These are phyloP conservation scores for Danio choprae DNA, from an alignment of 2,797 vertebrate genomes.

Conservation along the genomic window DNA sequence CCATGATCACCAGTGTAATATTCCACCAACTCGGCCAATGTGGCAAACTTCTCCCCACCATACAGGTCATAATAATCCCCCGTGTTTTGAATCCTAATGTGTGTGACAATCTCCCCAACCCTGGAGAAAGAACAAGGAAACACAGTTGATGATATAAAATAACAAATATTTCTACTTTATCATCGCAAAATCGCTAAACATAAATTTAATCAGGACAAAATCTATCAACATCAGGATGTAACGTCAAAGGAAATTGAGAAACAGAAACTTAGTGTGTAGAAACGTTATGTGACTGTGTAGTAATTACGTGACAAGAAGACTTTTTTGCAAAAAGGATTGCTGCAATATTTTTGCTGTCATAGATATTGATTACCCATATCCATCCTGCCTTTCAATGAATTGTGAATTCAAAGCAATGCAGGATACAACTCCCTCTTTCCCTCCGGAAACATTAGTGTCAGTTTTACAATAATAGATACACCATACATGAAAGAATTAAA, in stretches of 20 bases:
- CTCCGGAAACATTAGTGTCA: not conserved
- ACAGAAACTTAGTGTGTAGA: constrained; percentile 18
- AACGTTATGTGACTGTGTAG: not conserved
- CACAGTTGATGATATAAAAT: not conserved
- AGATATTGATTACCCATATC: not conserved
- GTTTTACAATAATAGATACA: not conserved
- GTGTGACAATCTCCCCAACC: constrained; percentile 89
- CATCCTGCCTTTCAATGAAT: not conserved
- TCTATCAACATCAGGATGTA: not conserved
- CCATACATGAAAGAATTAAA: too few species aligned
- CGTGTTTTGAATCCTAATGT: constrained; percentile 98
- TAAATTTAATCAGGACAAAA: not conserved
- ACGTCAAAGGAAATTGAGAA: constrained; percentile 34
- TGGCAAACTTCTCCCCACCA: constrained; percentile 97
- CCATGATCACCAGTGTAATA: constrained; percentile 93
- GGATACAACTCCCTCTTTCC: not conserved
- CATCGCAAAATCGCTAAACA: not conserved
- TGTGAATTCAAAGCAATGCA: not conserved
- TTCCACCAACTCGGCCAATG: constrained; percentile 92
- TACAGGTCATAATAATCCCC: constrained; percentile 97
- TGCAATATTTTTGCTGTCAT: not conserved
- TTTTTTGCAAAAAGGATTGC: not conserved
- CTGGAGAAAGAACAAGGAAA: constrained; percentile 69
- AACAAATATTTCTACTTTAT: not conserved
- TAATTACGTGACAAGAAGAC: not conserved